Percentiles rank a stretch among this genome's conserved stretches.
Evolutionary conservation across 2,888 invertebrate genomes (phyloP).

Genomic region (Caenorhabditis auriculariae): DNA sequence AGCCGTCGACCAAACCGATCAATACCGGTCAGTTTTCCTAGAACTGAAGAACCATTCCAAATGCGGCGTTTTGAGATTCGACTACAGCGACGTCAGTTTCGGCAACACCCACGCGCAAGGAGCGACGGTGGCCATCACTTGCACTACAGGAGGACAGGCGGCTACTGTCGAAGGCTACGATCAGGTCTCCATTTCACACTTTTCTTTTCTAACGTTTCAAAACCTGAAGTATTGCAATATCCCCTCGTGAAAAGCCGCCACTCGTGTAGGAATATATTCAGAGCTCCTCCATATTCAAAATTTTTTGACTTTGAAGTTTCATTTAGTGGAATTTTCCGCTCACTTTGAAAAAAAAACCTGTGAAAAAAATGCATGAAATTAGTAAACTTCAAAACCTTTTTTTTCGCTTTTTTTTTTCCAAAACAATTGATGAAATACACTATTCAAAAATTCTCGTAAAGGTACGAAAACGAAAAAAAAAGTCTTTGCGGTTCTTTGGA

Average conservation of each 20-base stretch:
- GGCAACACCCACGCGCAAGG: constrained; percentile 62
- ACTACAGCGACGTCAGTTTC: constrained; percentile 61
- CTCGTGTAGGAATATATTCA: background rate
- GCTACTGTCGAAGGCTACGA: constrained; percentile 63
- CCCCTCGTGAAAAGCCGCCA: background rate
- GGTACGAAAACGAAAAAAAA: no score
- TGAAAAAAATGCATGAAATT: no score
- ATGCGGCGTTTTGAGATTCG: constrained; percentile 48
- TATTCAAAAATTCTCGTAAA: no score
- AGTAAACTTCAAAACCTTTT: no score
- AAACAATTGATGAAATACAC: no score
- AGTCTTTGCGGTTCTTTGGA: no score
- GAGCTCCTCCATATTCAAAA: background rate
- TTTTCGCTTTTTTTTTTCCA: no score
- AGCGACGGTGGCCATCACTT: constrained; percentile 62
- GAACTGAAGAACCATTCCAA: background rate
- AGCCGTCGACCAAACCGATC: constrained; percentile 63
- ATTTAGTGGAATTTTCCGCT: no score
- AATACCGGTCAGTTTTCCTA: constrained; percentile 47
- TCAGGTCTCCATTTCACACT: constrained; percentile 49
- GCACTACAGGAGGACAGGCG: constrained; percentile 62
- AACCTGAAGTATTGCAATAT: no score
- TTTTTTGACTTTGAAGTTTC: no score
- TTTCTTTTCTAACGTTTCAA: no score
- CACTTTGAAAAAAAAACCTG: no score